Base-by-base conservation (phyloP, 2,888 invertebrate species). In the Auanema freiburgensis region DNA sequence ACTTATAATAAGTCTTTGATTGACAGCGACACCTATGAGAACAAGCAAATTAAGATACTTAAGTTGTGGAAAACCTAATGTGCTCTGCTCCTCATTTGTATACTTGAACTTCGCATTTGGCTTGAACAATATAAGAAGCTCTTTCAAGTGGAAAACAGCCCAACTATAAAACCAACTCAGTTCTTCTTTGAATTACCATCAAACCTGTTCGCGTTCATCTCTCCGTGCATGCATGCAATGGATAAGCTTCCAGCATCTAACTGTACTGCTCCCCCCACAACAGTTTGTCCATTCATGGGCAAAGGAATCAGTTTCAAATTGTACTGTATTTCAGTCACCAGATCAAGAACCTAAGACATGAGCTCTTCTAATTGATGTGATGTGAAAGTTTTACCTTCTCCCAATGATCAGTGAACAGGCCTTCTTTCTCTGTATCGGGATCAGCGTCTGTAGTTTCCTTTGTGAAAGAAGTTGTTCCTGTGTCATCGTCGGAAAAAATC, bases 161-260 rank as follows among this genome's bases (percentile, higher is more conserved):
- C 81, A 81, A 25, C 71, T 72, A 23, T 14, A 70, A 64, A 11
- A 18, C 11, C 1, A 8, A 16, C 33, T 0, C 8, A 21, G 24
- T 52, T 52, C 52, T 21, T 4, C 8, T 23, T 11, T 16, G 24
- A 52, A 55, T 10, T 6, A 14, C 10, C 14, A 5, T 52, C 56
- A 52, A 12, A 71, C 59, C 67, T 74, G 14, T 71, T 61, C 2
- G 80, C 69, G 41, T 76, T 75, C 72, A 82, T 80, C 14, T 82
- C 81, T n/a, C 81, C 81, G 59, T 79, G 76, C 81, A 82, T 81
- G 56, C 77, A 71, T 8, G 76, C 79, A 23, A 81, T 42, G 14
- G 72, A 72, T 49, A 80, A 72, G 14, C 71, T 59, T 10, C 69
- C 67, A 0, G 80, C 80, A 40, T 72, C 69, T 40, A 80, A 56